phyloP scores from a whole-genome alignment of 1,140 invertebrate species.

The Acromyrmex echinatior region DNA sequence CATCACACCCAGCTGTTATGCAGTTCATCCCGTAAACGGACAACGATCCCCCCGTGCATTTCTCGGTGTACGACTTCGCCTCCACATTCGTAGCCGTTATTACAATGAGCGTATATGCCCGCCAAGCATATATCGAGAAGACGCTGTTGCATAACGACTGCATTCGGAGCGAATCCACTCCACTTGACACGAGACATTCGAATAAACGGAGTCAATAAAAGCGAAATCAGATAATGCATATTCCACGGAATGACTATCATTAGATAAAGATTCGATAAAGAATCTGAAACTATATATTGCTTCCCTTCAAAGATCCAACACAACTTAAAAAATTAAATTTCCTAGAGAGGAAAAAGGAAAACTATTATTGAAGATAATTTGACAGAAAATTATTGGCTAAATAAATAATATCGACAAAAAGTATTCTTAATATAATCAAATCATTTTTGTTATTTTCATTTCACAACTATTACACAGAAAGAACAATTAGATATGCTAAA shows the following conservation, averaged over 20 bases:
- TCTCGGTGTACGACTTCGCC: slow-evolving; percentile 38
- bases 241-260: not conserved
- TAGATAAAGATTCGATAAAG: not conserved
- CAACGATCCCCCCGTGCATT: slow-evolving; percentile 37
- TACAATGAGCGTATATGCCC: slow-evolving; percentile 1
- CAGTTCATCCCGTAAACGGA: slow-evolving; percentile 54
- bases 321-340: too few relatives aligned
- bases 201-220: slow-evolving; percentile 8
- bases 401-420: too few relatives aligned
- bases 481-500: too few relatives aligned
- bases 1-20: slow-evolving; percentile 40
- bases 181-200: not conserved
- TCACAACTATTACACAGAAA: too few relatives aligned
- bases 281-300: too few relatives aligned
- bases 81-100: slow-evolving; percentile 19
- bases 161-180: not conserved
- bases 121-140: slow-evolving; percentile 20
- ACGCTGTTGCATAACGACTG: slow-evolving; percentile 11
- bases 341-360: too few relatives aligned
- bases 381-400: too few relatives aligned
- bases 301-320: too few relatives aligned
- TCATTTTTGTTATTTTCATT: too few relatives aligned
- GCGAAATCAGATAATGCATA: not conserved
- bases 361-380: too few relatives aligned
- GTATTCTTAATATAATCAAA: too few relatives aligned